A percentile compares a stretch with the other conserved stretches of the same genome.
Evolutionary conservation across 64 coral and sea anemone species (phyloP).

Genomic region (Montipora sp.): DNA sequence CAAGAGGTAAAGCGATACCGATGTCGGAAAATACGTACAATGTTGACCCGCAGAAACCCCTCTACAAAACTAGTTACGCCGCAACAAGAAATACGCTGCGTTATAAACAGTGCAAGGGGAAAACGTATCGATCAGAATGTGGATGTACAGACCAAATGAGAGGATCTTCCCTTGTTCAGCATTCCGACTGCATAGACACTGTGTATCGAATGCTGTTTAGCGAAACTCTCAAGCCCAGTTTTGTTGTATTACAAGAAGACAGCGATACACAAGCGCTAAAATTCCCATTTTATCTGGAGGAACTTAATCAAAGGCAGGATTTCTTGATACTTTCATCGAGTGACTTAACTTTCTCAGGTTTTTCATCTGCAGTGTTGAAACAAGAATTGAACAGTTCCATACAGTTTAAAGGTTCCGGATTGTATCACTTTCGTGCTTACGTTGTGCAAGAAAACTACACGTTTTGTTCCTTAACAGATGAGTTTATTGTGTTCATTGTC

Average conservation of each 20-base stretch:
- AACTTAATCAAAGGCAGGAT: conserved; percentile 84
- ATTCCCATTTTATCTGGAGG: conserved; percentile 88
- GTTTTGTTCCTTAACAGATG: conserved; percentile 84
- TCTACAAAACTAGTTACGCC: conserved; percentile 79
- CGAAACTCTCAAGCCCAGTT: conserved; percentile 80
- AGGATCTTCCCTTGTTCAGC: conserved; percentile 65
- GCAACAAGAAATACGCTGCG: conserved; percentile 76
- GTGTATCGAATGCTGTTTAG: conserved; percentile 86
- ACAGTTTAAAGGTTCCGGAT: conserved; percentile 85
- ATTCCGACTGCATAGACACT: conserved; percentile 94
- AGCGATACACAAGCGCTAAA: conserved; percentile 35
- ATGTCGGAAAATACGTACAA: conserved; percentile 89
- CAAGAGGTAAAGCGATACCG: conserved; percentile 93
- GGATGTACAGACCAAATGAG: conserved; percentile 77
- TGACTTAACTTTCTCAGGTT: conserved; percentile 22
- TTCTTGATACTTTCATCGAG: conserved; percentile 62
- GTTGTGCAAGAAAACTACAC: conserved; percentile 88
- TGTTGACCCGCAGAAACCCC: conserved; percentile 86
- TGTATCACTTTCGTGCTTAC: conserved; percentile 91
- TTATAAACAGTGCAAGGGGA: conserved; percentile 92
- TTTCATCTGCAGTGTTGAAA: conserved; percentile 57
- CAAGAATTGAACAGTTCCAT: conserved; percentile 77
- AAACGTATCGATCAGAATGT: conserved; percentile 72
- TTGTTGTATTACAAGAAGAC: conserved; percentile 72
- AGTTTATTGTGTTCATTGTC: conserved; percentile 91